phyloP scores from a whole-genome alignment of 2,888 invertebrate genomes.

The Ecliptopera silaceata region DNA sequence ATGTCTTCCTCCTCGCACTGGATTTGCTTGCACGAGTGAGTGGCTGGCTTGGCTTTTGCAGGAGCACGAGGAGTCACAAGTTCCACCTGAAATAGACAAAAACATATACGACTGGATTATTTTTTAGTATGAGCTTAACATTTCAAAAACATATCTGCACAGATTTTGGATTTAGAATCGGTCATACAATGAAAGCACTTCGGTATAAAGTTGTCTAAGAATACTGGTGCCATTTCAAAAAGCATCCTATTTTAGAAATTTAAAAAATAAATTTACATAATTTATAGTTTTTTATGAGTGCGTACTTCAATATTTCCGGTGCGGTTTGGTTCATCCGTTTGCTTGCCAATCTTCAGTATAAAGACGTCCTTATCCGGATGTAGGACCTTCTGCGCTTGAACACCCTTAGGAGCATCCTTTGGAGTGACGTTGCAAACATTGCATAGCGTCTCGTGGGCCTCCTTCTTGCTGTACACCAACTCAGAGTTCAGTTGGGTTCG shows the following conservation, averaged over 20 bases:
- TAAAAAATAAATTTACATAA: not conserved
- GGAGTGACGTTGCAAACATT: slow-evolving; percentile 75
- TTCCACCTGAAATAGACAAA: slow-evolving; percentile 84
- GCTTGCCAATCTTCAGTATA: slow-evolving; percentile 88
- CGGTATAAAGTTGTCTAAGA: too few relatives aligned
- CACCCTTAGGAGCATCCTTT: slow-evolving; percentile 77
- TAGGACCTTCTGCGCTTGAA: slow-evolving; percentile 81
- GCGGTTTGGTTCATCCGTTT: slow-evolving; percentile 81
- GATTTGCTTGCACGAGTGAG: slow-evolving; percentile 85
- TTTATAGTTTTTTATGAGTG: not conserved
- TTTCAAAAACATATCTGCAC: too few relatives aligned
- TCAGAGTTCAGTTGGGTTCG: slow-evolving; percentile 68
- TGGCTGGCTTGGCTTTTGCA: slow-evolving; percentile 80
- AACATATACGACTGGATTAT: too few relatives aligned
- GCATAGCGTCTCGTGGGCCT: slow-evolving; percentile 57
- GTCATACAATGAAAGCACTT: too few relatives aligned
- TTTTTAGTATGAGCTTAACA: too few relatives aligned
- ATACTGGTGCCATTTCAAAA: not conserved
- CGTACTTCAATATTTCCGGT: slow-evolving; percentile 84
- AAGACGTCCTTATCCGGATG: slow-evolving; percentile 89
- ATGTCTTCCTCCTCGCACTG: slow-evolving; percentile 85
- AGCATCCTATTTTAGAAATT: not conserved
- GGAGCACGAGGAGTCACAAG: slow-evolving; percentile 88
- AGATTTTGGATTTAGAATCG: not conserved
- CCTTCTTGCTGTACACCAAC: slow-evolving; percentile 59